Conservation (phyloP, 2,113 vertebrate genomes). For the Tupaia tana region DNA sequence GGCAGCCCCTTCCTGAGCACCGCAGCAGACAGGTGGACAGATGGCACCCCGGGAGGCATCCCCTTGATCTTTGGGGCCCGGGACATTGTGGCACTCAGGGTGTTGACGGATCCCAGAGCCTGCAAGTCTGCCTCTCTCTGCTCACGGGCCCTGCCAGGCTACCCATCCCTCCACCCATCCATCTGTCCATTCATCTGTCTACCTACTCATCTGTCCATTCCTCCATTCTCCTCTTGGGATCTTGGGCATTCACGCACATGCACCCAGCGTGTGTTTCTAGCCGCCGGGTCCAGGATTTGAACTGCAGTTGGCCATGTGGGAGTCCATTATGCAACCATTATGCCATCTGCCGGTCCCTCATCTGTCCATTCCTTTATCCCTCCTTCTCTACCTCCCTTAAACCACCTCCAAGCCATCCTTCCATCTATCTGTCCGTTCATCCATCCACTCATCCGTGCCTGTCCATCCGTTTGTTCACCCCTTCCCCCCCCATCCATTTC, state of each 20-base stretch:
- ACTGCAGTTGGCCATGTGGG: no score
- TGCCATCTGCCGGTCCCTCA: neutral
- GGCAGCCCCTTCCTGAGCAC: no score
- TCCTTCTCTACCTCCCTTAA: no score
- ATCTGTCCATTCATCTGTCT: no score
- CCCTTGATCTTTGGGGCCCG: neutral
- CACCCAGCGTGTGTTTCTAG: no score
- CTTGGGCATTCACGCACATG: no score
- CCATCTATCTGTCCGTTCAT: neutral
- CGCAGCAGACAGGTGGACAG: neutral
- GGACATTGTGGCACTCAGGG: neutral
- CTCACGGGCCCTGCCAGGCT: neutral
- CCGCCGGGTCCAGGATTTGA: no score
- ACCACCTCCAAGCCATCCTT: neutral
- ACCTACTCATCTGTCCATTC: no score
- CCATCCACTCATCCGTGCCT: no score
- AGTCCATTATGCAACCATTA: neutral
- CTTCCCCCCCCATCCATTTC: no score
- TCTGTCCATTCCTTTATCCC: fast-evolving
- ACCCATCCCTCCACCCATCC: neutral
- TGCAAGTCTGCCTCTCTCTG: neutral
- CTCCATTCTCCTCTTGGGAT: no score
- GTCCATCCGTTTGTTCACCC: neutral
- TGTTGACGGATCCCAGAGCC: neutral
- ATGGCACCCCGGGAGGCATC: neutral